Evolutionary conservation across 2,113 vertebrate species (phyloP), one percentile per base, ranked within the genome.

Genomic region (Arenaria interpres): DNA sequence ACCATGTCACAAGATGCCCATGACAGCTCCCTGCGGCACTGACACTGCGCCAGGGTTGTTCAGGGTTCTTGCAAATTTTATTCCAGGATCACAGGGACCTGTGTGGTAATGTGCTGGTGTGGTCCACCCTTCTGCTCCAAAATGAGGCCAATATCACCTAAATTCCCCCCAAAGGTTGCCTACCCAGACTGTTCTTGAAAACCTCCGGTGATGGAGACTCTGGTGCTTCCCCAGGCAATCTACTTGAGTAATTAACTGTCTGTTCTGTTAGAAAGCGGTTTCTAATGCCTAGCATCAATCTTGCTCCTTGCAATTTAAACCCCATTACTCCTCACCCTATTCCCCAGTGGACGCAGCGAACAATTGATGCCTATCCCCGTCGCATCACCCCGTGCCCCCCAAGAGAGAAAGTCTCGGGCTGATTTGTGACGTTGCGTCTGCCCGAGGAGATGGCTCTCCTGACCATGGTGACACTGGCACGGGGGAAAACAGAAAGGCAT

Each of bases 191-290:
- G 11, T 56, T 91, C 77, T 75, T 45, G 56, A 56, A 63, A 82
- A 60, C 24, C 27, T 79, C 30, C 30, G 37, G 48, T 82, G 66
- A 64, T 60, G 71, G 89, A 91, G 87, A 68, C 20, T 51, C 50
- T 1, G 7, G 74, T 88, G 84, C 66, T 95, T 91, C 84, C 84
- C 74, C 62, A 62, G 69, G 77, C 84, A 94, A 93, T 82, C 62
- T 63, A 60, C 53, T 72, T 72, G 74, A 85, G 77, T 89, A 96
- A 97, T 96, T 96, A 94, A 91, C 76, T 94, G 35, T 81, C 77
- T 87, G 62, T 78, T 89, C 77, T 56, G 56, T 85, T 79, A 92
- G 60, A 91, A 94, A 76, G 53, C 2, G 2, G 64, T 94, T 95
- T 39, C 43, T 89, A 75, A 95, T 89, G 69, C 74, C 64, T 85